Percentiles rank a stretch among this genome's conserved stretches.
Conservation (phyloP, 2,797 vertebrate genomes). For the Cuculus canorus region DNA sequence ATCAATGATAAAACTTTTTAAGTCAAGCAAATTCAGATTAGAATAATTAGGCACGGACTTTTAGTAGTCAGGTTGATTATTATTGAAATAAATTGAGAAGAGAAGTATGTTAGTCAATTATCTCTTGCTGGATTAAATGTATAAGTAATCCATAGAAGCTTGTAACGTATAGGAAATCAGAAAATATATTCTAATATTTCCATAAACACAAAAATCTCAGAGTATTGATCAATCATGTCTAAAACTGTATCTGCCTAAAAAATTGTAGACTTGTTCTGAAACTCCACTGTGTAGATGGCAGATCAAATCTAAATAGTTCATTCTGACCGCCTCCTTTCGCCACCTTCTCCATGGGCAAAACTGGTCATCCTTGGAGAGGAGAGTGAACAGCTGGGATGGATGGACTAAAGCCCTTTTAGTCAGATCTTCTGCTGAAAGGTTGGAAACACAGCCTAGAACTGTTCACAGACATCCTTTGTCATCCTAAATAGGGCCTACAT, state of each 20-base stretch:
- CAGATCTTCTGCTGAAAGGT: background rate
- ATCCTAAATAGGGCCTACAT: background rate
- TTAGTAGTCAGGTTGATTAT: background rate
- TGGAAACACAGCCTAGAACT: background rate
- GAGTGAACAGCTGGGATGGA: background rate
- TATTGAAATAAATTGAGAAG: background rate
- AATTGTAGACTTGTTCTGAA: background rate
- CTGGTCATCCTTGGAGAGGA: background rate
- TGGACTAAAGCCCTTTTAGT: background rate
- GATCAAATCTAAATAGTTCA: background rate
- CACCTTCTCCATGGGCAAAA: background rate
- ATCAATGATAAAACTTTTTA: background rate
- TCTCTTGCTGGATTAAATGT: background rate
- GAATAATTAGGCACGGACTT: background rate
- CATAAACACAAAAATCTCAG: background rate
- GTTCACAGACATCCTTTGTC: background rate
- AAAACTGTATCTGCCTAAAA: background rate
- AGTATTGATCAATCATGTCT: background rate
- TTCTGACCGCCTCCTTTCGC: background rate
- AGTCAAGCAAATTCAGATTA: background rate
- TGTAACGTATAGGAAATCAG: background rate
- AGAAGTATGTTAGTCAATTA: background rate
- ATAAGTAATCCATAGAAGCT: background rate
- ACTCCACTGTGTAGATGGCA: background rate
- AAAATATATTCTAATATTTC: background rate